Conservation (phyloP, 2,113 vertebrate genomes). For the Ceyx margarethae region DNA sequence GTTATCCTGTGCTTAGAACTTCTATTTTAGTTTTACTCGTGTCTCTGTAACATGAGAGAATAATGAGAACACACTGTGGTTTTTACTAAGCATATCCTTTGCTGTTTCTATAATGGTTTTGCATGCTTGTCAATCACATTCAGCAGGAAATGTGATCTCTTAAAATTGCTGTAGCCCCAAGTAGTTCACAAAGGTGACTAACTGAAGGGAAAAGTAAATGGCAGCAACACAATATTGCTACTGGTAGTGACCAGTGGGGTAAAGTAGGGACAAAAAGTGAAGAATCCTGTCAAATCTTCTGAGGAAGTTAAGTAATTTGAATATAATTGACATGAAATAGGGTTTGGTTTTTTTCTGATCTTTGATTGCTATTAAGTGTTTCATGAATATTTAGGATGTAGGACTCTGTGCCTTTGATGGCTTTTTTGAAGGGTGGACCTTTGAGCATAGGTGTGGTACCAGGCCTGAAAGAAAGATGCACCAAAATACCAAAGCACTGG, state of each 20-base stretch:
- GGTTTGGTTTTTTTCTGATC: background rate
- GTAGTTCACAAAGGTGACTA: background rate
- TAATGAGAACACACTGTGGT: background rate
- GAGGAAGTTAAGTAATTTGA: background rate
- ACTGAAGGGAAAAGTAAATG: background rate
- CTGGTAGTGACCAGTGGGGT: background rate
- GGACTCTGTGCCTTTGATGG: background rate
- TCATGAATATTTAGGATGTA: background rate
- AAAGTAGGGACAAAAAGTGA: background rate
- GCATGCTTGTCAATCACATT: background rate
- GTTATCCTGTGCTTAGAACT: background rate
- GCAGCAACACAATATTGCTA: background rate
- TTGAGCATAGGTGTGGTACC: background rate
- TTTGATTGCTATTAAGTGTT: background rate
- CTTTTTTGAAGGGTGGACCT: background rate
- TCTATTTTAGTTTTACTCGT: background rate
- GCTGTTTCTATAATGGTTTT: conserved; percentile 1
- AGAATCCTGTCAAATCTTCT: background rate
- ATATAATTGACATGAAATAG: background rate
- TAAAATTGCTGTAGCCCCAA: background rate
- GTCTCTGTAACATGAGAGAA: background rate
- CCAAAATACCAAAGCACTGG: background rate
- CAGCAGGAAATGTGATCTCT: background rate
- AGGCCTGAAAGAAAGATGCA: background rate
- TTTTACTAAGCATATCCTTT: background rate